A percentile compares a stretch with the other conserved stretches of the same genome.
phyloP scores from a whole-genome alignment of 2,888 invertebrate genomes.

The Andrena trimmerana region DNA sequence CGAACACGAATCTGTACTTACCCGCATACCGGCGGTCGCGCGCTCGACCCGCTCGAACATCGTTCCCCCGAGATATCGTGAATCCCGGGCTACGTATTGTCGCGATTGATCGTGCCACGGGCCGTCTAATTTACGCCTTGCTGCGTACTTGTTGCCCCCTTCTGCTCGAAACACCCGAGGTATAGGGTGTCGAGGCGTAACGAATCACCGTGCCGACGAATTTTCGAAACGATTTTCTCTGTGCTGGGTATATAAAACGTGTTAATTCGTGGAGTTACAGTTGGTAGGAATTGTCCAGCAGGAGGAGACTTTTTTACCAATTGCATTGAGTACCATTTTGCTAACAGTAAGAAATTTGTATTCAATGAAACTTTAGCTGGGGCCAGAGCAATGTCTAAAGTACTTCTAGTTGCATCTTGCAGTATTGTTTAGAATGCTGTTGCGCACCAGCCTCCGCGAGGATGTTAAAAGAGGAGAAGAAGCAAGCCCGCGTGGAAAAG shows the following conservation, averaged over 20 bases:
- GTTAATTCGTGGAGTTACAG: no score
- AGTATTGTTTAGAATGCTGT: no score
- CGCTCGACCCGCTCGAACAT: conserved; percentile 32
- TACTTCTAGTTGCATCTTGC: no score
- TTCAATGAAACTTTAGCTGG: no score
- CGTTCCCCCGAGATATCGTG: conserved; percentile 38
- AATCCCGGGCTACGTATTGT: conserved; percentile 55
- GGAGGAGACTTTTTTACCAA: no score
- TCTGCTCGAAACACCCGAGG: not conserved
- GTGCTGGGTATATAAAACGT: no score
- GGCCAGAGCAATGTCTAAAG: no score
- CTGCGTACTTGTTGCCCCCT: not conserved
- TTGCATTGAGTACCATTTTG: no score
- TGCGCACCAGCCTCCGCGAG: not conserved
- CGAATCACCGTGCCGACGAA: not conserved
- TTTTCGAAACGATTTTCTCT: not conserved
- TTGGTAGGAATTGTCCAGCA: no score
- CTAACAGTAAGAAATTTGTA: no score
- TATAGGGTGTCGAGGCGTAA: no score
- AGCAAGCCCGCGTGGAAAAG: not conserved
- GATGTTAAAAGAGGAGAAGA: not conserved
- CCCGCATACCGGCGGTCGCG: conserved; percentile 56
- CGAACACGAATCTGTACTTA: conserved; percentile 68
- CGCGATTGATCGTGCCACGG: conserved; percentile 45
- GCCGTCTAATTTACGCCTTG: conserved; percentile 15